Conservation (phyloP, 92 coral and sea anemone genomes). For the Palythoa heliodiscus region DNA sequence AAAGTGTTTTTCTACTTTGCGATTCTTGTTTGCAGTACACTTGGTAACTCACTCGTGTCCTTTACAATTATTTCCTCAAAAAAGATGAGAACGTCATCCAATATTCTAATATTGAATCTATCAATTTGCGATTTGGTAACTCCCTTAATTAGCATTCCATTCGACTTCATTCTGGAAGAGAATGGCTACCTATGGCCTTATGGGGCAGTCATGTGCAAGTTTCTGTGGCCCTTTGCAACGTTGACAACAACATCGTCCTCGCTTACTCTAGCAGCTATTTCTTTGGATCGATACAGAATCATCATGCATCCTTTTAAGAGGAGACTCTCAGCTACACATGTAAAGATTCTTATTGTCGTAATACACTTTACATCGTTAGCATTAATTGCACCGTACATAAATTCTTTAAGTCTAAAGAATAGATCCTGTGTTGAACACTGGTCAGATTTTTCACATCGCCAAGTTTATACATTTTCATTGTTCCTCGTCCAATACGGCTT, state of each 20-base stretch:
- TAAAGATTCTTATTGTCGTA: constrained; percentile 50
- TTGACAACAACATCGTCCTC: constrained; percentile 84
- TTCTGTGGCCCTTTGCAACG: constrained; percentile 86
- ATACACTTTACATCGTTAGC: constrained; percentile 60
- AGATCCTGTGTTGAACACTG: constrained; percentile 77
- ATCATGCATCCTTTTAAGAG: constrained; percentile 91
- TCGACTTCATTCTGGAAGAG: constrained; percentile 89
- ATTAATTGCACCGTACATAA: constrained; percentile 72
- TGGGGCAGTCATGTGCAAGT: constrained; percentile 79
- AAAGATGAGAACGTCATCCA: constrained; percentile 81
- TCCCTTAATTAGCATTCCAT: constrained; percentile 86
- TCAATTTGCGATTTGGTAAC: constrained; percentile 90
- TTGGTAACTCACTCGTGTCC: constrained; percentile 88
- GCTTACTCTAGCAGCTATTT: constrained; percentile 84
- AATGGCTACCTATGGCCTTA: constrained; percentile 74
- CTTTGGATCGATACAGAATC: constrained; percentile 87
- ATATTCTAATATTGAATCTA: constrained; percentile 82
- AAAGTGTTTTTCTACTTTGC: constrained; percentile 82
- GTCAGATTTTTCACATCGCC: constrained; percentile 69
- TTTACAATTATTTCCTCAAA: constrained; percentile 63
- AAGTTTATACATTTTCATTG: constrained; percentile 73
- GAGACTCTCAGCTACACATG: constrained; percentile 72
- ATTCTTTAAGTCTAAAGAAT: constrained; percentile 57
- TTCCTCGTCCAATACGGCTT: constrained; percentile 84
- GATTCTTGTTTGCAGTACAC: constrained; percentile 72